phyloP scores from a whole-genome alignment of 2,113 vertebrate genomes.

The Notothenia rossii region DNA sequence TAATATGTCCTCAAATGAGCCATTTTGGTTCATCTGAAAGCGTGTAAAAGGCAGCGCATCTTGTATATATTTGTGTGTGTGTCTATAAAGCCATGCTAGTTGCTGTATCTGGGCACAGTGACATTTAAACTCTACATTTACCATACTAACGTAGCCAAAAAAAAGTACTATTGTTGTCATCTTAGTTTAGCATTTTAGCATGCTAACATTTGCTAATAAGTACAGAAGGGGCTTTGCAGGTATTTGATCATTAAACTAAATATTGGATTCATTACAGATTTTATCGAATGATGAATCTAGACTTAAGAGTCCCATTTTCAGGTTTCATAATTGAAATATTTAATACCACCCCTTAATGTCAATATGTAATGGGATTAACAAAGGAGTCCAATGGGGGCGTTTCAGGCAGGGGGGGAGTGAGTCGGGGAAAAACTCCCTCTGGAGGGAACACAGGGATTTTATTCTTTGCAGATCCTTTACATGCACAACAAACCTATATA shows the following conservation, averaged over 20 bases:
- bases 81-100: background rate
- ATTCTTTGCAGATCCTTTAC: no score
- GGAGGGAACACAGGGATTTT: no score
- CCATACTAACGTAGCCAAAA: background rate
- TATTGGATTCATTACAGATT: background rate
- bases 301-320: no score
- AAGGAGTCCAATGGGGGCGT: no score
- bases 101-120: no score
- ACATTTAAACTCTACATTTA: background rate
- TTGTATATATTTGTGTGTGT: background rate
- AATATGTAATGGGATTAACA: no score
- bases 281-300: background rate
- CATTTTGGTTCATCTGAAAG: conserved; percentile 13
- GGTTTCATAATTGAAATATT: no score
- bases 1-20: conserved; percentile 33
- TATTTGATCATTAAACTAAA: background rate
- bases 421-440: no score
- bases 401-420: no score
- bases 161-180: background rate
- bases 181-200: background rate
- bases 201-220: background rate
- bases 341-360: no score
- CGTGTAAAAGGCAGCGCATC: background rate
- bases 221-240: background rate
- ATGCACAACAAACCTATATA: no score